Evolutionary conservation across 2,113 vertebrate genomes (phyloP), one percentile per base, ranked within the genome.

Genomic region (Mormoops blainvillei): DNA sequence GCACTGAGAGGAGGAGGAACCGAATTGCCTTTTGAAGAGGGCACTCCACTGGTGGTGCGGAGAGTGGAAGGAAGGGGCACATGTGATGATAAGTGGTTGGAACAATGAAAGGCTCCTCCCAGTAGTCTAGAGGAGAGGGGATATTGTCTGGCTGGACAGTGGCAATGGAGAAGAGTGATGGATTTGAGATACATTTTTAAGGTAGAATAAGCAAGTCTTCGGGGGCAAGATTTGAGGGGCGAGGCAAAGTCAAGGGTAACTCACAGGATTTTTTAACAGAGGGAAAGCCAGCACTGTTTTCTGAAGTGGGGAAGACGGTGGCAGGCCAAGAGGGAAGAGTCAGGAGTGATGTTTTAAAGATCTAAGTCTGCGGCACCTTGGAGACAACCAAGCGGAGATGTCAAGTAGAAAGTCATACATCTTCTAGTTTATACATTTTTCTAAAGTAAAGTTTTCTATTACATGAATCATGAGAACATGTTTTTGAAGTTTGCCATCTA

Each of bases 1-100:
- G 43, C 36, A 0, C 28, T 16, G 16, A 73, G 20, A 56, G 19
- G n/a, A 52, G 24, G 11, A n/a, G n/a, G 82, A 24, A 33, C 14
- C 2, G 26, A n/a, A 14, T 13, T 33, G 33, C 54, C 28, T 28
- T 61, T 20, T 13, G 6, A 28, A 43, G 54, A 12, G 28, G 54
- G 43, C n/a, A 28, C 15, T 33, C n/a, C 36, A 2, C 52, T 7
- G 3, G 4, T 5, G 16, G 43, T 10, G 2, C 14, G 5, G 70
- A 52, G 45, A 6, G 7, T 19, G 50, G 71, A 67, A 7, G 18
- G 12, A 22, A 71, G 33, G 13, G 0, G 3, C 0, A 0, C 4
- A 11, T 0, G 0, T 50, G 41, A 13, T 4, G 0, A 2, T 78
- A 48, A 68, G 76, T 2, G 1, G 2, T 1, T 0, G 19, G 58